These are phyloP conservation scores for Nerophis lumbriciformis DNA, from an alignment of 2,113 vertebrate species.

Conservation along the genomic window DNA sequence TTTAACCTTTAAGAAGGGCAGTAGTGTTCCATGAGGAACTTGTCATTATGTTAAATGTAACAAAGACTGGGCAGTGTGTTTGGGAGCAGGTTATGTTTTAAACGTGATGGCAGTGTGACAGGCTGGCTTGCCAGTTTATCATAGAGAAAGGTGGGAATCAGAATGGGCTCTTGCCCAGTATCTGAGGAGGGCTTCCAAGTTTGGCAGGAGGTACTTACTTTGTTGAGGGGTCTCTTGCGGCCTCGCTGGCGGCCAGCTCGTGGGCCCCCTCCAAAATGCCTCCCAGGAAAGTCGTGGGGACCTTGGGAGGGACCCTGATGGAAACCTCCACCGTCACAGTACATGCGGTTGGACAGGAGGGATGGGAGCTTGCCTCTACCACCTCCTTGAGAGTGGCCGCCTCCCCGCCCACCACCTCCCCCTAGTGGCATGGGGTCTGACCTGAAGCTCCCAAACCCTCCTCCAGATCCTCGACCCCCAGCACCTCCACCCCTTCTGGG, in stretches of 20 bases:
- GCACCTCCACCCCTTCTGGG: constrained; percentile 72
- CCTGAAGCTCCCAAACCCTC: constrained; percentile 69
- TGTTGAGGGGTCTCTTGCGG: constrained; percentile 81
- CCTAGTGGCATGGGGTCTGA: constrained; percentile 74
- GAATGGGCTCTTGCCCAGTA: constrained; percentile 44
- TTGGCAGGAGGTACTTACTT: constrained; percentile 78
- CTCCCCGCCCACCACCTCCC: constrained; percentile 67
- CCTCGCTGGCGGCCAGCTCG: constrained; percentile 79
- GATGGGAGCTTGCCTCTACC: constrained; percentile 85
- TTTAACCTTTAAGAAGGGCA: constrained; percentile 12
- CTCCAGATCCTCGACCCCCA: constrained; percentile 68
- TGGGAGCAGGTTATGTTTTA: neutral
- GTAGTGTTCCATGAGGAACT: constrained; percentile 7
- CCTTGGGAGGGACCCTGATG: constrained; percentile 74
- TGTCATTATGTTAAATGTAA: constrained; percentile 20
- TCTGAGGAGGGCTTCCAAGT: constrained; percentile 47
- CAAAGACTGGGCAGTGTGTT: constrained; percentile 12
- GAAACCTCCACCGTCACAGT: constrained; percentile 74
- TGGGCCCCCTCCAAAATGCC: constrained; percentile 81
- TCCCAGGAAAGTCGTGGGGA: constrained; percentile 79
- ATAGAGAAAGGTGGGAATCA: constrained; percentile 36
- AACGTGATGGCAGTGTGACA: constrained; percentile 22
- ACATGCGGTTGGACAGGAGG: constrained; percentile 88
- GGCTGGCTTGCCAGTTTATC: constrained; percentile 30
- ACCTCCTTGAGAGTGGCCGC: constrained; percentile 72